phyloP scores from a whole-genome alignment of 2,797 vertebrate species.

The Argya squamiceps region DNA sequence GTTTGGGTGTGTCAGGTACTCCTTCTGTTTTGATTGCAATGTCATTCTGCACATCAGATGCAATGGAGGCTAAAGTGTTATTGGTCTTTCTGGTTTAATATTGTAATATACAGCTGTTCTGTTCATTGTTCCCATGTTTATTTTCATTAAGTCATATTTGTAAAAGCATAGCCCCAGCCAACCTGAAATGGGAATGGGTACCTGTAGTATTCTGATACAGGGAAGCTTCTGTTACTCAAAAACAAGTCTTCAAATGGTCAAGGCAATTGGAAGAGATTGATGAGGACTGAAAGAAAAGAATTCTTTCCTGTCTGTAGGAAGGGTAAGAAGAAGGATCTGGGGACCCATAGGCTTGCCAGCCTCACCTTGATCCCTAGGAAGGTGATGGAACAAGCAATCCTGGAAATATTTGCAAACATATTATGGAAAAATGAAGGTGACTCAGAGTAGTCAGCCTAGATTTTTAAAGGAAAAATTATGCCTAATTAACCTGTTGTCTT shows the following conservation, averaged over 20 bases:
- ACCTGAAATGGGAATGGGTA: not conserved
- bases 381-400: not conserved
- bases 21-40: not conserved
- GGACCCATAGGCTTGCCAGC: not conserved
- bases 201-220: not conserved
- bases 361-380: not conserved
- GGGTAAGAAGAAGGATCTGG: not conserved
- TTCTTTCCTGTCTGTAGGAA: not conserved
- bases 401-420: not conserved
- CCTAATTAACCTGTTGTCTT: not conserved
- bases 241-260: not conserved
- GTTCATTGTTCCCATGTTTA: not conserved
- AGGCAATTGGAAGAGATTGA: not conserved
- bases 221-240: not conserved
- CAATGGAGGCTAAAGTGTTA: not conserved
- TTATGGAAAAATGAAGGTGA: not conserved
- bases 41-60: not conserved
- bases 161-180: not conserved
- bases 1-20: not conserved
- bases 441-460: fast-evolving
- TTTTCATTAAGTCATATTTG: not conserved
- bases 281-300: not conserved
- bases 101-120: not conserved
- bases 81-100: not conserved
- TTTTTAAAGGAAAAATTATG: not conserved